These are phyloP conservation scores for Coccyzus lansbergi DNA, from an alignment of 2,797 vertebrate species.

Conservation along the genomic window DNA sequence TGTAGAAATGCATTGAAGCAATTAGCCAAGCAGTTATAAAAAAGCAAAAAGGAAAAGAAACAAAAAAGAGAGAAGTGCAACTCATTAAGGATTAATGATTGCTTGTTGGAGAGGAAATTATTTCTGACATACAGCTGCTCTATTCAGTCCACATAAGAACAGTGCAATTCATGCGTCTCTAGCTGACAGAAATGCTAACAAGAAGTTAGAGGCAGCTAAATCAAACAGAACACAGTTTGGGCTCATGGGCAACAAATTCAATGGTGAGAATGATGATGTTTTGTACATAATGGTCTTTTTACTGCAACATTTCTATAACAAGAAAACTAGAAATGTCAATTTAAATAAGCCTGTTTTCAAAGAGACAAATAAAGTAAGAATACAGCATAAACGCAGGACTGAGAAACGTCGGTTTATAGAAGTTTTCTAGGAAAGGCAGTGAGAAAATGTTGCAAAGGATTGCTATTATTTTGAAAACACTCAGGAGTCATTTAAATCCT, in stretches of 20 bases:
- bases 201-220: not conserved
- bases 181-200: not conserved
- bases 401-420: not conserved
- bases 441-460: not conserved
- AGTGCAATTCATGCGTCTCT: not conserved
- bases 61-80: not conserved
- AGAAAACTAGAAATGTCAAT: not conserved
- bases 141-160: not conserved
- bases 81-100: not conserved
- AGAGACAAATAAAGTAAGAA: not conserved
- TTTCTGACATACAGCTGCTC: slow-evolving; percentile 20
- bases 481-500: not conserved
- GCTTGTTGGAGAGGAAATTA: slow-evolving; percentile 10
- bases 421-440: not conserved
- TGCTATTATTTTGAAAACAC: not conserved
- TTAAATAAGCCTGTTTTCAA: not conserved
- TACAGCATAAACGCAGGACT: not conserved
- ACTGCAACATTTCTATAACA: not conserved
- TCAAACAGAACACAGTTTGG: not conserved
- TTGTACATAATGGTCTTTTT: slow-evolving; percentile 9
- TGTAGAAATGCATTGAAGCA: not conserved
- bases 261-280: not conserved
- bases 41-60: not conserved
- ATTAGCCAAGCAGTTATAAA: not conserved
- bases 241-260: slow-evolving; percentile 5